A percentile compares a stretch with the other conserved stretches of the same genome.
phyloP scores from a whole-genome alignment of 2,797 vertebrate genomes.

The Sarcoramphus papa region DNA sequence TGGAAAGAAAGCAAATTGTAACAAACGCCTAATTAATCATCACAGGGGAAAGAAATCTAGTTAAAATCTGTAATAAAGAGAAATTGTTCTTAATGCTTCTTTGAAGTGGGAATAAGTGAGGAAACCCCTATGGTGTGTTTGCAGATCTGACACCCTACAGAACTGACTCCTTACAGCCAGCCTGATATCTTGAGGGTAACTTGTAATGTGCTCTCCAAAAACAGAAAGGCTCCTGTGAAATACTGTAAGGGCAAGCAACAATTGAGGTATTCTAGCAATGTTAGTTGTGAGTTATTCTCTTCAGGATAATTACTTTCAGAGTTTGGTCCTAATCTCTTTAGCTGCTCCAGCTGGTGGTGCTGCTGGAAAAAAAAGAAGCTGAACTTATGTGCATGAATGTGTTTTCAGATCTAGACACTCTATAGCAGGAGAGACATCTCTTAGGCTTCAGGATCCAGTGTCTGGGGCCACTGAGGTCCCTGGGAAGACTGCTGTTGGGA shows the following conservation, averaged over 20 bases:
- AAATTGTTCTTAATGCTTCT: slow-evolving; percentile 70
- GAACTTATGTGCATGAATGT: background rate
- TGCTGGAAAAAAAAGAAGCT: slow-evolving; percentile 2
- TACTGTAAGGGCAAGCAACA: background rate
- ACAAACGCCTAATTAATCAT: slow-evolving; percentile 73
- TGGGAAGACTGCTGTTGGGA: background rate
- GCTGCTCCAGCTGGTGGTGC: slow-evolving; percentile 40
- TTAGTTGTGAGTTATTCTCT: background rate
- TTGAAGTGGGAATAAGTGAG: slow-evolving; percentile 74
- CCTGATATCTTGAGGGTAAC: slow-evolving; percentile 35
- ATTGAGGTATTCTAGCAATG: slow-evolving; percentile 11
- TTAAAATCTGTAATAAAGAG: slow-evolving; percentile 68
- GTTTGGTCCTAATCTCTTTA: background rate
- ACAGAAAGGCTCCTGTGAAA: background rate
- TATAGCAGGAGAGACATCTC: background rate
- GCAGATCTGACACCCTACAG: slow-evolving; percentile 63
- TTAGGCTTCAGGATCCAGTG: background rate
- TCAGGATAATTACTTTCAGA: slow-evolving; percentile 12
- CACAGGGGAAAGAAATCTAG: slow-evolving; percentile 57
- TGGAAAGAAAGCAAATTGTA: slow-evolving; percentile 62
- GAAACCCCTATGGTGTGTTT: slow-evolving; percentile 64
- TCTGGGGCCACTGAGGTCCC: background rate
- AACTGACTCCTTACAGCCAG: slow-evolving; percentile 14
- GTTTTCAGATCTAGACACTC: background rate
- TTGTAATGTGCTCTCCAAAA: background rate